These are phyloP conservation scores for Leuciscus waleckii DNA, from an alignment of 2,797 vertebrate genomes.

Conservation along the genomic window DNA sequence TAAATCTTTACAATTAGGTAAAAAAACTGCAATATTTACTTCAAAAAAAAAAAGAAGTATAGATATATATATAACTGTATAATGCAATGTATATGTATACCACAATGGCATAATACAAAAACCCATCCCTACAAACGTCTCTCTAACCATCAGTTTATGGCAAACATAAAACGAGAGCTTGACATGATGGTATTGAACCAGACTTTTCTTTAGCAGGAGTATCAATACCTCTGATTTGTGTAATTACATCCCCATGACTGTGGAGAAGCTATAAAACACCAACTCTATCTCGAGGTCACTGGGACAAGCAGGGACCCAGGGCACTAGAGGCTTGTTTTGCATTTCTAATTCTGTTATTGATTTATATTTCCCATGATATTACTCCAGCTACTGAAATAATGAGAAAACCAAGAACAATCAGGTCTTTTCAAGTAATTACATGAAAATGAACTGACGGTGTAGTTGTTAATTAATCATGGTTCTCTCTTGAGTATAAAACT, in stretches of 20 bases:
- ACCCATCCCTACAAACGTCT: not conserved
- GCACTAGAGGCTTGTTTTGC: not conserved
- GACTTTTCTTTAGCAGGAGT: not conserved
- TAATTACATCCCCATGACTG: slow-evolving; percentile 24
- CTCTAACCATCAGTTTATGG: slow-evolving; percentile 28
- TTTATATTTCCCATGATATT: slow-evolving; percentile 1
- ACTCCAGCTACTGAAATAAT: slow-evolving; percentile 29
- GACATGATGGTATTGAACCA: slow-evolving; percentile 1
- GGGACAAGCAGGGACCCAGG: not conserved
- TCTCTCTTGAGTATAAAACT: slow-evolving; percentile 31
- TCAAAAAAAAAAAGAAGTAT: too few relatives aligned
- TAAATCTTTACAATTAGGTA: not conserved
- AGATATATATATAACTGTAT: too few relatives aligned
- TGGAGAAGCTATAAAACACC: slow-evolving; percentile 16
- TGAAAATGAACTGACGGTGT: slow-evolving; percentile 34
- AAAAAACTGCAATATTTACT: not conserved
- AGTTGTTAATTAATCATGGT: slow-evolving; percentile 51
- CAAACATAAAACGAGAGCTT: slow-evolving; percentile 38
- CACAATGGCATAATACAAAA: slow-evolving; percentile 1
- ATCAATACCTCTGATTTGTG: not conserved
- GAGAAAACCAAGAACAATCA: not conserved
- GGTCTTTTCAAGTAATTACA: slow-evolving; percentile 52
- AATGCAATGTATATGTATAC: not conserved
- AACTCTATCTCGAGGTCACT: not conserved
- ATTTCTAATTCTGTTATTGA: not conserved